These are phyloP conservation scores for Acanthosepion lycidas DNA, from an alignment of 2,888 invertebrate species.

Conservation along the genomic window DNA sequence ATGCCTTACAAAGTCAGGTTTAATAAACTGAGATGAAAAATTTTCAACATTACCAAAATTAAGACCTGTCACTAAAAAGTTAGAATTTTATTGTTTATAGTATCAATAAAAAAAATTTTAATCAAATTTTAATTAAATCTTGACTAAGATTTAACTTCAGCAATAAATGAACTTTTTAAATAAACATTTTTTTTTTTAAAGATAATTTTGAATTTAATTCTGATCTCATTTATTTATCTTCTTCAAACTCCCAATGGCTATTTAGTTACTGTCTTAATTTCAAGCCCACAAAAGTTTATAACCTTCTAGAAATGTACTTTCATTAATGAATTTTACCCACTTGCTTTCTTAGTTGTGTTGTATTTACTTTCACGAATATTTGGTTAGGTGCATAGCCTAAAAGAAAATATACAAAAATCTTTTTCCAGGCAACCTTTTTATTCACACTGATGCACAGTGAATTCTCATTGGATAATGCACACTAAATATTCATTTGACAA, in stretches of 20 bases:
- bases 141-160: not conserved
- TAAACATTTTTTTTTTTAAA: not conserved
- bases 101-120: too few species aligned
- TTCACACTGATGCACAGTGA: not conserved
- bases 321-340: not conserved
- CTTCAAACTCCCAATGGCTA: constrained; percentile 17
- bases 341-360: not conserved
- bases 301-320: not conserved
- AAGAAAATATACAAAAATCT: not conserved
- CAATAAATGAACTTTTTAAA: not conserved
- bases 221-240: not conserved
- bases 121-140: not conserved
- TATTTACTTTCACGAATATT: not conserved
- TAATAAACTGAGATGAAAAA: too few species aligned
- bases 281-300: not conserved
- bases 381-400: not conserved
- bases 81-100: too few species aligned
- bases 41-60: too few species aligned
- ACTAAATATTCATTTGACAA: too few species aligned
- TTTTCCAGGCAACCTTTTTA: not conserved
- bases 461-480: not conserved
- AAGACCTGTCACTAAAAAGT: too few species aligned
- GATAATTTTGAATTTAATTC: not conserved
- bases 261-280: not conserved
- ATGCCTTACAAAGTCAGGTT: too few species aligned